Percentiles rank a stretch among this genome's conserved stretches.
Evolutionary conservation across 2,888 invertebrate genomes (phyloP).

Genomic region (Drepanosiphum platanoidis): DNA sequence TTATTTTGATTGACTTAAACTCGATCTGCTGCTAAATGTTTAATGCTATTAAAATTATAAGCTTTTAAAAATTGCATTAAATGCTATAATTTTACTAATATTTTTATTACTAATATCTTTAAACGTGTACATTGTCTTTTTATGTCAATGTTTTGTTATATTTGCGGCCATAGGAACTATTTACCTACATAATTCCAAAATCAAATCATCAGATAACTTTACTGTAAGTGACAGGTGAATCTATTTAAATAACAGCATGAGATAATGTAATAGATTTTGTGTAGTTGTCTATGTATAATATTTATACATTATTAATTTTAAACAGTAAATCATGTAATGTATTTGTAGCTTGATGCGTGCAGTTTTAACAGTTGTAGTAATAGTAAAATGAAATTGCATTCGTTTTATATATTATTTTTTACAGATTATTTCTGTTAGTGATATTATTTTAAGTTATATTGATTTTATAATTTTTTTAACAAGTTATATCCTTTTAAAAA

Average conservation of each 20-base stretch:
- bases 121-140: background rate
- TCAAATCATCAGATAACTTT: slow-evolving; percentile 47
- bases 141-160: slow-evolving; percentile 46
- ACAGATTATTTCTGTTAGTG: background rate
- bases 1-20: background rate
- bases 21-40: no score
- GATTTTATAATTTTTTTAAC: no score
- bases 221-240: slow-evolving; percentile 53
- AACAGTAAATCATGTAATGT: background rate
- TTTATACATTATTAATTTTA: background rate
- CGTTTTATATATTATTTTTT: background rate
- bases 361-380: slow-evolving; percentile 14
- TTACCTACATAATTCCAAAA: slow-evolving; percentile 43
- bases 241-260: slow-evolving; percentile 52
- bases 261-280: slow-evolving; percentile 42
- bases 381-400: slow-evolving; percentile 5
- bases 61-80: slow-evolving; percentile 28
- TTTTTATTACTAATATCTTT: slow-evolving; percentile 31
- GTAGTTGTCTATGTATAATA: slow-evolving; percentile 24
- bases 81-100: background rate
- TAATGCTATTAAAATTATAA: background rate
- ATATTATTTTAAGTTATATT: background rate
- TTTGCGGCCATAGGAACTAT: slow-evolving; percentile 54
- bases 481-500: no score
- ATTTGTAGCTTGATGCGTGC: slow-evolving; percentile 37